Evolutionary conservation across 2,113 vertebrate species (phyloP).

Genomic region (Sapayoa aenigma): DNA sequence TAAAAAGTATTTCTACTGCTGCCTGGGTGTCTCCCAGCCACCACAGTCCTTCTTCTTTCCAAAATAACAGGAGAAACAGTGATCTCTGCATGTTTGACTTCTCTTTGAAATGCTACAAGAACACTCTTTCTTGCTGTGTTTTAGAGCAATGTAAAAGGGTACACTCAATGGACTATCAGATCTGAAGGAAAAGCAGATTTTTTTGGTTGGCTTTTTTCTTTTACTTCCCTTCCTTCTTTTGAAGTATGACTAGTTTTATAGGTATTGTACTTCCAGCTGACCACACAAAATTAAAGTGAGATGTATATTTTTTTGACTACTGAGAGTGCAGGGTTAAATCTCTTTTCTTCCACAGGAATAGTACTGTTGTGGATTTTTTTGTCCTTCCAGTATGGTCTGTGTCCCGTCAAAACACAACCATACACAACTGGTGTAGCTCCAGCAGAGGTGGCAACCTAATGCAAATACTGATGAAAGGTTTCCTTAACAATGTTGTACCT

Average conservation of each 20-base stretch:
- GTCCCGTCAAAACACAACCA: not conserved
- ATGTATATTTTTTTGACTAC: not conserved
- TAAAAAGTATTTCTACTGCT: constrained; percentile 2
- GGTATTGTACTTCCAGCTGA: not conserved
- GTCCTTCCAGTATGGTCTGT: not conserved
- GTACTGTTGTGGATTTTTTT: not conserved
- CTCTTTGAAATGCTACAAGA: constrained; percentile 51
- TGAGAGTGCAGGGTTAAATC: not conserved
- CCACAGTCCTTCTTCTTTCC: not conserved
- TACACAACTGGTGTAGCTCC: not conserved
- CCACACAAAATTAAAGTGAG: constrained; percentile 7
- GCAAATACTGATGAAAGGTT: not conserved
- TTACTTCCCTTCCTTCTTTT: not conserved
- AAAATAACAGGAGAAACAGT: not conserved
- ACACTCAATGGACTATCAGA: not conserved
- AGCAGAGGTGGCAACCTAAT: not conserved
- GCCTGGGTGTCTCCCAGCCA: not conserved
- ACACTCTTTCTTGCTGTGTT: constrained; percentile 16
- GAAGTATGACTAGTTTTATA: constrained; percentile 14
- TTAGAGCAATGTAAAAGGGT: not conserved
- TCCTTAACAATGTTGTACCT: not conserved
- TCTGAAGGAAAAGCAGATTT: constrained; percentile 29
- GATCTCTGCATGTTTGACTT: not conserved
- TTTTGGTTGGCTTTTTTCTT: not conserved
- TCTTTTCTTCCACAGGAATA: not conserved